Base-by-base conservation (phyloP, 2,888 invertebrate species). In the Luffia ferchaultella region DNA sequence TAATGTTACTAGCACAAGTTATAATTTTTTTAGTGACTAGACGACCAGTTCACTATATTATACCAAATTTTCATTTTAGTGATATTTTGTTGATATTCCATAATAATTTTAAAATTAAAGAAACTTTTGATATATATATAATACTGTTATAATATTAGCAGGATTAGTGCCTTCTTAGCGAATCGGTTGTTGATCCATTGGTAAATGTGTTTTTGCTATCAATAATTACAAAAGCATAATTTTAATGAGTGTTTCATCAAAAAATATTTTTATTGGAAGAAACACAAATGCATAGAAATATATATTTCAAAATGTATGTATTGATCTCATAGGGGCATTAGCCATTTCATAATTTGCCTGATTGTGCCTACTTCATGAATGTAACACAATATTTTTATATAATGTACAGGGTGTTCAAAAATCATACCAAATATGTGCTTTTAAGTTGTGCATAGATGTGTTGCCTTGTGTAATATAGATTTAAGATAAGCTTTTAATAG, bases 351-450 rank as follows among this genome's bases (percentile, higher is more conserved):
- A 62, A 67, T 68, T 54, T 50, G 73, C 76, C 74, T 75, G 66
- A 67, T 67, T 62, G 76, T 79, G 80, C 79, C 80, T 79, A 72
- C 68, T 67, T 61, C 60, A 59, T 41, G 41, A 63, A 64, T 49
- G 62, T 62, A 65, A 65, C 65, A 68, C 68, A 75, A 67, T 79
- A 79, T 79, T 80, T 80, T 79, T 75, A 73, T 82, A 78, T 68
- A 60, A 65, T 80, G 79, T 80, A 82, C 82, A 83, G 82, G 80
- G 80, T 82, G 80, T 76, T 73, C 63, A 68, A 63, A 69, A 74
- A 50, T 73, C 74, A 80, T 76, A 82, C 80, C 80, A 82, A 83
- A 82, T 71, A 54, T 73, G 73, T 77, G 80, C 80, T 80, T 83
- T 79, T 79, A 78, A 69, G 73, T 73, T 67, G 66, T 64, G 66